phyloP scores from a whole-genome alignment of 2,797 vertebrate species.

The Apodemus agrarius region DNA sequence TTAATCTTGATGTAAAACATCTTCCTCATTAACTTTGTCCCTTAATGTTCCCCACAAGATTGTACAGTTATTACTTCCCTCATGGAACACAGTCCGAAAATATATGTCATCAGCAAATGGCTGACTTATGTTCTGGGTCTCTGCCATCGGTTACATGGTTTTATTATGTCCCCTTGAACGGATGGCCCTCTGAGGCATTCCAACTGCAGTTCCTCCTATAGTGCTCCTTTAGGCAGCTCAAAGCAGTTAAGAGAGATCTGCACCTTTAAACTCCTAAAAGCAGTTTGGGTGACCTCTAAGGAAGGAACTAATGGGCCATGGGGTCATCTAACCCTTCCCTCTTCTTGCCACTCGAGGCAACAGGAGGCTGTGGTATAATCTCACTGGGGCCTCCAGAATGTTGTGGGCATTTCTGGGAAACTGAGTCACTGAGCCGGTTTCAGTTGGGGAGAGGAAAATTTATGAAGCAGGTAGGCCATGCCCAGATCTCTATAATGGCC shows the following conservation, averaged over 20 bases:
- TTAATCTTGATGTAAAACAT: constrained; percentile 1
- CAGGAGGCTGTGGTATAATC: background rate
- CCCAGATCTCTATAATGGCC: background rate
- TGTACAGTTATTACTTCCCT: background rate
- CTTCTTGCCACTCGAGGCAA: background rate
- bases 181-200: background rate
- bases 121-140: background rate
- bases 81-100: background rate
- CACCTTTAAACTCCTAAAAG: background rate
- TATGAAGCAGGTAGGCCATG: background rate
- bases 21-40: background rate
- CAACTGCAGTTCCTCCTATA: background rate
- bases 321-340: background rate
- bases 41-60: background rate
- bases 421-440: background rate
- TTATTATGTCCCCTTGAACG: background rate
- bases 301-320: background rate
- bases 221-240: background rate
- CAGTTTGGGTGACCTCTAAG: background rate
- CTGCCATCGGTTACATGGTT: background rate
- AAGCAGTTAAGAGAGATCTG: background rate
- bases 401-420: background rate
- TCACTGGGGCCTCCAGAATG: background rate
- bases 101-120: background rate
- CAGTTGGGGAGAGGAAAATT: background rate